phyloP scores from a whole-genome alignment of 2,113 vertebrate genomes.

The Hemibates koningsi region DNA sequence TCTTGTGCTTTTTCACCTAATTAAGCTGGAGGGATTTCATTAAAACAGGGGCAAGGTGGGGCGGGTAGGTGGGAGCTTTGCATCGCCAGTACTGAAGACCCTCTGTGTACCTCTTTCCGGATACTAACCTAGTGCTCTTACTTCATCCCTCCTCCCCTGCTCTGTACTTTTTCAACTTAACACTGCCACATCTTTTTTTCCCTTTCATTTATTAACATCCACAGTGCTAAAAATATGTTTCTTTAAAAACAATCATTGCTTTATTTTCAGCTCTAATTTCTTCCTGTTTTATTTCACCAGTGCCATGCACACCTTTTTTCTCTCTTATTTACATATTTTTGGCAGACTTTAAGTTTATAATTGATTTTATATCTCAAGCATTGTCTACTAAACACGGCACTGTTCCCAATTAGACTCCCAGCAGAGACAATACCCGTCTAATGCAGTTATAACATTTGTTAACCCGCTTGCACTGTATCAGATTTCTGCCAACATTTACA shows the following conservation, averaged over 20 bases:
- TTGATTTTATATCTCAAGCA: neutral
- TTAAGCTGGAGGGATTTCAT: constrained; percentile 73
- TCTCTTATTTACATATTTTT: neutral
- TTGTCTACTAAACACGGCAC: constrained; percentile 7
- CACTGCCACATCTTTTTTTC: neutral
- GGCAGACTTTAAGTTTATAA: neutral
- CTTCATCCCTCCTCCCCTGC: neutral
- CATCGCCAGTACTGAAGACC: neutral
- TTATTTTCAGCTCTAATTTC: neutral
- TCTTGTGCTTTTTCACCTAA: constrained; percentile 70
- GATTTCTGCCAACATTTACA: constrained; percentile 14
- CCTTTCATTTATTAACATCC: neutral
- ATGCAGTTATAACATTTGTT: constrained; percentile 36
- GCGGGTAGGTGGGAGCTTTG: neutral
- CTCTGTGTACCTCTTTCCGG: neutral
- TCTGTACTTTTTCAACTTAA: neutral
- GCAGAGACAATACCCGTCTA: constrained; percentile 16
- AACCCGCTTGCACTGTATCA: constrained; percentile 2
- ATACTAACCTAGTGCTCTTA: neutral
- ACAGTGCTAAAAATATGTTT: neutral
- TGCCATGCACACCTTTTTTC: neutral
- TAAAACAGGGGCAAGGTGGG: constrained; percentile 16
- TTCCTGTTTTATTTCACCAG: neutral
- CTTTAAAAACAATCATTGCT: neutral
- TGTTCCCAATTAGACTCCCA: constrained; percentile 42